Percentiles rank a stretch among this genome's conserved stretches.
These are phyloP conservation scores for Vanessa atalanta DNA, from an alignment of 1,140 invertebrate genomes.

Conservation along the genomic window DNA sequence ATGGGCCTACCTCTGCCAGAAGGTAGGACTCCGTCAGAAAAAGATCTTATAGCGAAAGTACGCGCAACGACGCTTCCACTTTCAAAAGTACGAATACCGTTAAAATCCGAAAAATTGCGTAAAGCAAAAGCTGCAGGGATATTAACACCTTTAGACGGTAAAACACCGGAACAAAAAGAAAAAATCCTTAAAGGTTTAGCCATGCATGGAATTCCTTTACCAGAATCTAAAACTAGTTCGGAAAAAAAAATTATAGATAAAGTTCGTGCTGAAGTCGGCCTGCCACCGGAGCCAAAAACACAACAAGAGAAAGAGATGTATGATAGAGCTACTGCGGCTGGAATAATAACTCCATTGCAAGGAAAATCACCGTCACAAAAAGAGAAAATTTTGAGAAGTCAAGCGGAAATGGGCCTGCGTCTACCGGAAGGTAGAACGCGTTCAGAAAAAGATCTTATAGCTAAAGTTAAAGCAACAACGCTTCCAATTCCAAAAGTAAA, in stretches of 20 bases:
- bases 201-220: conserved; percentile 39
- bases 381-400: conserved; percentile 36
- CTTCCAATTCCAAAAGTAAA: conserved; percentile 36
- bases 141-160: too few relatives aligned
- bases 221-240: conserved; percentile 44
- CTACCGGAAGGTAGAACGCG: conserved; percentile 37
- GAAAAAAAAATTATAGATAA: conserved; percentile 48
- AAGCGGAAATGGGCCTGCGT: conserved; percentile 27
- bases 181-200: conserved; percentile 45
- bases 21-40: conserved; percentile 39
- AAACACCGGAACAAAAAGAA: conserved; percentile 42
- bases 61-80: not conserved
- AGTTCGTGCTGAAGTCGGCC: conserved; percentile 31
- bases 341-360: conserved; percentile 43
- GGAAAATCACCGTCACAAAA: conserved; percentile 42
- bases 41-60: conserved; percentile 15
- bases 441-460: conserved; percentile 38
- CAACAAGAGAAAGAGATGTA: conserved; percentile 35
- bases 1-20: conserved; percentile 35
- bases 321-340: conserved; percentile 34
- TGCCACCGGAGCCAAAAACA: conserved; percentile 39
- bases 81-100: too few relatives aligned
- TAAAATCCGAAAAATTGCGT: too few relatives aligned
- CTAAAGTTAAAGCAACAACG: conserved; percentile 34
- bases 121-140: too few relatives aligned